Conservation (phyloP, 2,113 vertebrate genomes). For the Halichoerus grypus region DNA sequence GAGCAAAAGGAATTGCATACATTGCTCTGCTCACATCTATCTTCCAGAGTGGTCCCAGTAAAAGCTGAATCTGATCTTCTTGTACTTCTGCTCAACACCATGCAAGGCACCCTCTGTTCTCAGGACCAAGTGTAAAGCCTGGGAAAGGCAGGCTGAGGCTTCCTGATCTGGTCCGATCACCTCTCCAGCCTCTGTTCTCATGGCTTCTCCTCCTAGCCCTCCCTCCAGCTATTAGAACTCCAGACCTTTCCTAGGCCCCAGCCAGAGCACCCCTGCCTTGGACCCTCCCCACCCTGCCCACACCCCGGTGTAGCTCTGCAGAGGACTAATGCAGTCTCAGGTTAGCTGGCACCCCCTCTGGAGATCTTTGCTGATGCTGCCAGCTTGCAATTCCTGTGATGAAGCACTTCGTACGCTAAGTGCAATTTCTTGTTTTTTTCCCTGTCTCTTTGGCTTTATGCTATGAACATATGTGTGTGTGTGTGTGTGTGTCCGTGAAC, state of each 20-base stretch:
- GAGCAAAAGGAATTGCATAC: not conserved
- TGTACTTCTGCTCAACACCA: no score
- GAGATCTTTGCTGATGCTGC: not conserved
- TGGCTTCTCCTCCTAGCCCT: not conserved
- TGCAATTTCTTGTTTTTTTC: not conserved
- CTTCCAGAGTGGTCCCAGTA: accelerated
- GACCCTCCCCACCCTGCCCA: not conserved
- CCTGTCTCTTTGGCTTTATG: not conserved
- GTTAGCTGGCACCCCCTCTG: not conserved
- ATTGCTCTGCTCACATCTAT: not conserved
- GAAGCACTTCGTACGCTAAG: accelerated
- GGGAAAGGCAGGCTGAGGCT: not conserved
- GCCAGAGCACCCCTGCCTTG: not conserved
- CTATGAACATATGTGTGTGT: not conserved
- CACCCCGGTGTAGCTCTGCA: accelerated
- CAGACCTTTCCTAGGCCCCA: not conserved
- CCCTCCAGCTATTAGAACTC: not conserved
- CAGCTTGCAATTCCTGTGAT: not conserved
- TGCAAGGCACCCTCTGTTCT: accelerated
- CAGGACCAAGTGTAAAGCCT: not conserved
- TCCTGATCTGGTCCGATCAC: not conserved
- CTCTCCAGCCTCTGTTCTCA: not conserved
- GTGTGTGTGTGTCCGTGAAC: not conserved
- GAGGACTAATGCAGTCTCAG: not conserved
- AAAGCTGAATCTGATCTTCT: not conserved